Conservation (phyloP, 2,888 invertebrate species). For the Campoletis raptor region DNA sequence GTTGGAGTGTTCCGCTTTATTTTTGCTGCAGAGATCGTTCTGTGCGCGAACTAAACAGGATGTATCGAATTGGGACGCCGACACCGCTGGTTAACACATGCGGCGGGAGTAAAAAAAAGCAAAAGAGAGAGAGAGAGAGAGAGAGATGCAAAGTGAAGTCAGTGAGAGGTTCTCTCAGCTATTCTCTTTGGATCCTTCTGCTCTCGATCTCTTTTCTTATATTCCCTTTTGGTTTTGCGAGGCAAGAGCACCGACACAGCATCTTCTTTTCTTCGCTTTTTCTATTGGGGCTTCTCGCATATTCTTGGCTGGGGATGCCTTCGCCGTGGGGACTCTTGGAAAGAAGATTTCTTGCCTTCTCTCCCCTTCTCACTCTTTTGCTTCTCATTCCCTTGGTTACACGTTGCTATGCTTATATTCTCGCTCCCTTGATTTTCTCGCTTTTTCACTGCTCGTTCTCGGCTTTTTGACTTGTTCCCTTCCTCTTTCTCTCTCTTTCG, state of each 20-base stretch:
- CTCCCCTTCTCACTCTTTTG: constrained; percentile 48
- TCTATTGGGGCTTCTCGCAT: constrained; percentile 30
- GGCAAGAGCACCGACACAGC: constrained; percentile 30
- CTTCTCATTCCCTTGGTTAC: constrained; percentile 57
- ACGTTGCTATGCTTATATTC: constrained; percentile 37
- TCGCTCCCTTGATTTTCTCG: constrained; percentile 36
- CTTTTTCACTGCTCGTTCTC: constrained; percentile 43
- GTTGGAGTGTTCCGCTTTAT: constrained; percentile 19
- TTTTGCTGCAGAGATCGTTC: constrained; percentile 36
- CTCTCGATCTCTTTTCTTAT: constrained; percentile 61
- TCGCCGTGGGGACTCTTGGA: constrained; percentile 22
- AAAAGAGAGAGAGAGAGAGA: constrained; percentile 42
- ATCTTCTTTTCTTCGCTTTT: constrained; percentile 48
- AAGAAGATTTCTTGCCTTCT: constrained; percentile 49
- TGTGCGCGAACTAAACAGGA: constrained; percentile 71
- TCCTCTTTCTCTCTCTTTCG: constrained; percentile 16
- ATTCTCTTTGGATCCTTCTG: constrained; percentile 41
- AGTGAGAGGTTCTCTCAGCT: constrained; percentile 46
- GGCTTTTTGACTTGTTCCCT: constrained; percentile 35
- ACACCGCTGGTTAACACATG: constrained; percentile 76
- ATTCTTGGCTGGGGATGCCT: constrained; percentile 46
- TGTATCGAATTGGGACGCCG: constrained; percentile 74
- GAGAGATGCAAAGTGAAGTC: constrained; percentile 25
- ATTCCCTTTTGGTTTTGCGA: constrained; percentile 41
- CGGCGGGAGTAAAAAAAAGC: constrained; percentile 68